phyloP scores from a whole-genome alignment of 92 coral and sea anemone genomes.

The Heteractis magnifica region DNA sequence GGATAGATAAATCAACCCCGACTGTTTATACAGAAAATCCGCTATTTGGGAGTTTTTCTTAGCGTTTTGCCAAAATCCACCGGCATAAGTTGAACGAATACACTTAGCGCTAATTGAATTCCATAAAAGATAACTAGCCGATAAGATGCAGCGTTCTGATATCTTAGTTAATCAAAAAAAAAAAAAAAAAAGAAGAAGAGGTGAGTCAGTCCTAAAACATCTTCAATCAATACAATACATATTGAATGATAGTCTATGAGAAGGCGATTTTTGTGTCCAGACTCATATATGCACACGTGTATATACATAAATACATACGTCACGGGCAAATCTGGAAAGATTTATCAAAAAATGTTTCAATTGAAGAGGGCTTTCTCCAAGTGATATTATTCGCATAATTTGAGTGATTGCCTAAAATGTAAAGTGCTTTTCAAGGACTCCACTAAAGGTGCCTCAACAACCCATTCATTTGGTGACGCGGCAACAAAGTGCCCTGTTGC shows the following conservation, averaged over 20 bases:
- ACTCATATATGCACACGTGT: neutral
- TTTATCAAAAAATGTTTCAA: neutral
- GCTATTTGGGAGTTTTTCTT: slow-evolving; percentile 1
- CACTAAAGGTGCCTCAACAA: slow-evolving; percentile 5
- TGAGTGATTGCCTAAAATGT: slow-evolving; percentile 1
- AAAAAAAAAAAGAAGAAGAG: neutral
- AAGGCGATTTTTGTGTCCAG: neutral
- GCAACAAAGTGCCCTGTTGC: slow-evolving; percentile 1
- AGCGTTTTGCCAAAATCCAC: slow-evolving; percentile 6
- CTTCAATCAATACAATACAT: neutral
- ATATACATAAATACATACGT: too few species aligned
- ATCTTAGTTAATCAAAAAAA: neutral
- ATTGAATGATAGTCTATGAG: neutral
- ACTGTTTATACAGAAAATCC: slow-evolving; percentile 16
- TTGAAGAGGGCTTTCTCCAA: neutral
- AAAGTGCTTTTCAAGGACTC: slow-evolving; percentile 17
- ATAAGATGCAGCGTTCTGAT: neutral
- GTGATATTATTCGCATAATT: neutral
- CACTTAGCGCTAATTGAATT: slow-evolving; percentile 3
- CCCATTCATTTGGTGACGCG: neutral
- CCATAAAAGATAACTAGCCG: neutral
- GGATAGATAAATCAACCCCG: neutral
- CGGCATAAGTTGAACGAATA: neutral
- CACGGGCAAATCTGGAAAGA: neutral
- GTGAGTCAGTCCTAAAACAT: neutral